phyloP scores from a whole-genome alignment of 2,888 invertebrate genomes.

The Drosophila stalkeri region DNA sequence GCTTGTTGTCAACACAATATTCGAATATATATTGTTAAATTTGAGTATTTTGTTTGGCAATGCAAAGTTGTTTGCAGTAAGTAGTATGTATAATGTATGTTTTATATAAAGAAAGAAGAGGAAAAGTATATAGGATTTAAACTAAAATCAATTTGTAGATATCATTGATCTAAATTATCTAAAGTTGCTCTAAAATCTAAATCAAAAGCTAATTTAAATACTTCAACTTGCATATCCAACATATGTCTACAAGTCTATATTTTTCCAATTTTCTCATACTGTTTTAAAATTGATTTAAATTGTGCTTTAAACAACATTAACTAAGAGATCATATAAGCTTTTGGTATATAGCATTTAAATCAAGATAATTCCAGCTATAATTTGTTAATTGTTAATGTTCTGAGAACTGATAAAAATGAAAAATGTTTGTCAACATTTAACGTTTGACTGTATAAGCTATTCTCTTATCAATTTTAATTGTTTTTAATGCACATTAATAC shows the following conservation, averaged over 20 bases:
- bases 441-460: not conserved
- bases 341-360: not conserved
- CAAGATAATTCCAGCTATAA: not conserved
- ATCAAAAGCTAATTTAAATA: not conserved
- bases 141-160: no score
- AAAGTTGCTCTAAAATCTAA: no score
- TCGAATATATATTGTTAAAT: conserved; percentile 69
- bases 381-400: not conserved
- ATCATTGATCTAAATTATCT: no score
- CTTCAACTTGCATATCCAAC: not conserved
- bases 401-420: not conserved
- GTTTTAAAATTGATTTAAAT: not conserved
- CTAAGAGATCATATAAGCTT: not conserved
- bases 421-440: not conserved
- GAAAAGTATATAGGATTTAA: no score
- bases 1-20: conserved; percentile 54
- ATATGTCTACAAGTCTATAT: not conserved
- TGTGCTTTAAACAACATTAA: not conserved
- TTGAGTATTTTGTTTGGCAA: conserved; percentile 18
- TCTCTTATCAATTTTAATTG: not conserved
- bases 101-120: no score
- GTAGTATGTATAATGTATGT: not conserved
- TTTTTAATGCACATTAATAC: not conserved
- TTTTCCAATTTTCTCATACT: not conserved
- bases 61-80: no score